phyloP scores from a whole-genome alignment of 2,113 vertebrate genomes.

The Nothocercus julius region DNA sequence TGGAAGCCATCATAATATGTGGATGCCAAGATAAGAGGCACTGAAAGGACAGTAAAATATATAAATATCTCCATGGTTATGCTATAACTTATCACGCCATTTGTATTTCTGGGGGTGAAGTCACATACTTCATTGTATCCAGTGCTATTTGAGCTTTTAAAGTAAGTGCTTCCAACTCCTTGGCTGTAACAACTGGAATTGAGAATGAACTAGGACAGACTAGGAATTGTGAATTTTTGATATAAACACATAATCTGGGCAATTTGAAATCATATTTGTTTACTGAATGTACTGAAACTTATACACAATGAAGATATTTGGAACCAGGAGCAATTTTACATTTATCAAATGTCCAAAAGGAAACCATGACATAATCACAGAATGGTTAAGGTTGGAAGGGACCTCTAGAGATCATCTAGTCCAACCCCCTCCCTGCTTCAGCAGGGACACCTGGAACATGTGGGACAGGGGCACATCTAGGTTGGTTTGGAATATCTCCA shows the following conservation, averaged over 20 bases:
- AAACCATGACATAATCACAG: not conserved
- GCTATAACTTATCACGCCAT: not conserved
- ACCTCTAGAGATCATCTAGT: no score
- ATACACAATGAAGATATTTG: not conserved
- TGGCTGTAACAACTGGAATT: not conserved
- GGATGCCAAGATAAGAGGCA: not conserved
- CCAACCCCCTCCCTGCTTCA: no score
- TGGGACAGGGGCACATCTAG: no score
- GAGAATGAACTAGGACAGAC: not conserved
- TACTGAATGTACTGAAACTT: not conserved
- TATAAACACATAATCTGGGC: not conserved
- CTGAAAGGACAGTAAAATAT: not conserved
- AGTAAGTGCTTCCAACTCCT: not conserved
- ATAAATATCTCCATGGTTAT: not conserved
- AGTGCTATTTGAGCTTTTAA: not conserved
- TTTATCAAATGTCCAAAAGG: not conserved
- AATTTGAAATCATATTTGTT: not conserved
- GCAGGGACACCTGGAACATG: no score
- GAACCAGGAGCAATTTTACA: rapidly evolving
- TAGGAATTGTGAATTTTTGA: not conserved
- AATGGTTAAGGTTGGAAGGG: no score
- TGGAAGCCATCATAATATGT: not conserved
- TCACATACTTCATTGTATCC: not conserved
- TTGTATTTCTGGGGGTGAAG: not conserved
- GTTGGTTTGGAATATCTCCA: no score